Conservation (phyloP, 2,113 vertebrate genomes). For the Larimichthys polyactis region DNA sequence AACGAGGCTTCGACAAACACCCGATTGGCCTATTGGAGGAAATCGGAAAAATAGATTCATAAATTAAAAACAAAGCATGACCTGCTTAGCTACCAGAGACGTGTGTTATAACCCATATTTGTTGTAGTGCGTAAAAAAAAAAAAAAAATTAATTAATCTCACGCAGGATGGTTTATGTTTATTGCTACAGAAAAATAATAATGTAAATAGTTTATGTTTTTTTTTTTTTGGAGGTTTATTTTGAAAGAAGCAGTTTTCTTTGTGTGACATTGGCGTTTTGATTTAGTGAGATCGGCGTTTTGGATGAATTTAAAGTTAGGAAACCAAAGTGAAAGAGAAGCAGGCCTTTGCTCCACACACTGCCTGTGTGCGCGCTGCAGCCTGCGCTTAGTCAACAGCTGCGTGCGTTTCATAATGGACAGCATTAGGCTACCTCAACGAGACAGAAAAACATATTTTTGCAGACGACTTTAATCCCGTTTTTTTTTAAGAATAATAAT, state of each 20-base stretch:
- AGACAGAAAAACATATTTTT: conserved; percentile 60
- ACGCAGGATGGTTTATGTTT: conserved; percentile 55
- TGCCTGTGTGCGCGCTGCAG: conserved; percentile 47
- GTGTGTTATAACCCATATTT: conserved; percentile 73
- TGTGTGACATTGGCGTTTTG: conserved; percentile 38
- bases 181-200: conserved; percentile 26
- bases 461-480: conserved; percentile 51
- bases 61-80: conserved; percentile 79
- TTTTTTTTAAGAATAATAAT: conserved; percentile 17
- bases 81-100: conserved; percentile 69
- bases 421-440: conserved; percentile 69
- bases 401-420: conserved; percentile 68
- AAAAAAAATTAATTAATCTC: conserved; percentile 65
- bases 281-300: conserved; percentile 21
- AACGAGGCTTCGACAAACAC: conserved; percentile 86
- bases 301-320: conserved; percentile 70
- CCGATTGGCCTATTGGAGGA: conserved; percentile 82
- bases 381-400: conserved; percentile 67
- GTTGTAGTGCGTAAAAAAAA: conserved; percentile 53
- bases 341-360: conserved; percentile 53
- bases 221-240: not conserved
- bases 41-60: conserved; percentile 78
- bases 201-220: too few relatives aligned
- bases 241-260: conserved; percentile 24
- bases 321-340: conserved; percentile 63